These are phyloP conservation scores for Norana najaformis DNA, from an alignment of 2,888 invertebrate genomes.

Conservation along the genomic window DNA sequence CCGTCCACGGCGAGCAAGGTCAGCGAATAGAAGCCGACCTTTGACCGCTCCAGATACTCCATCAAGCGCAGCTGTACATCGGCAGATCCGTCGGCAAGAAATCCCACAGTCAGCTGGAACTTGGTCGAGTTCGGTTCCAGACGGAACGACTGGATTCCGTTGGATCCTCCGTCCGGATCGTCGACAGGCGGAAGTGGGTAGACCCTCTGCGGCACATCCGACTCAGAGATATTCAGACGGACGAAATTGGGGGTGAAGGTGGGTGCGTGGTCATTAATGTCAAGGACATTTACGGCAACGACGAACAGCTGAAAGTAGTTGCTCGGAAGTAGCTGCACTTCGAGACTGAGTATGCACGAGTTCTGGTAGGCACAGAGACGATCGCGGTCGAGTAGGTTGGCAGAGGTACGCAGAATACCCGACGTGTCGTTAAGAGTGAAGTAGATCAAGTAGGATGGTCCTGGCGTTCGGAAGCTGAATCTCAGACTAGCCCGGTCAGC, in stretches of 20 bases:
- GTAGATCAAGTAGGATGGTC: background rate
- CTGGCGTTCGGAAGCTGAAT: background rate
- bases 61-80: background rate
- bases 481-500: background rate
- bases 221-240: background rate
- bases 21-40: background rate
- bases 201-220: background rate
- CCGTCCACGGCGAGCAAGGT: background rate
- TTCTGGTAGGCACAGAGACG: background rate
- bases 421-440: background rate
- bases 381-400: background rate
- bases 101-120: background rate
- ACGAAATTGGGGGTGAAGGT: background rate
- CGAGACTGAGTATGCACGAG: background rate
- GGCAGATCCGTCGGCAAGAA: constrained; percentile 4
- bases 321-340: background rate
- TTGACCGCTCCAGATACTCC: background rate
- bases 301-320: constrained; percentile 17
- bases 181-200: background rate
- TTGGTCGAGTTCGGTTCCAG: constrained; percentile 18
- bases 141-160: constrained; percentile 17
- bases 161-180: constrained; percentile 6
- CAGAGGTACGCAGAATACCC: background rate
- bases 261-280: background rate
- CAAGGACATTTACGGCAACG: background rate